A percentile compares a stretch with the other conserved stretches of the same genome.
These are phyloP conservation scores for Nomada flava DNA, from an alignment of 2,888 invertebrate species.

Conservation along the genomic window DNA sequence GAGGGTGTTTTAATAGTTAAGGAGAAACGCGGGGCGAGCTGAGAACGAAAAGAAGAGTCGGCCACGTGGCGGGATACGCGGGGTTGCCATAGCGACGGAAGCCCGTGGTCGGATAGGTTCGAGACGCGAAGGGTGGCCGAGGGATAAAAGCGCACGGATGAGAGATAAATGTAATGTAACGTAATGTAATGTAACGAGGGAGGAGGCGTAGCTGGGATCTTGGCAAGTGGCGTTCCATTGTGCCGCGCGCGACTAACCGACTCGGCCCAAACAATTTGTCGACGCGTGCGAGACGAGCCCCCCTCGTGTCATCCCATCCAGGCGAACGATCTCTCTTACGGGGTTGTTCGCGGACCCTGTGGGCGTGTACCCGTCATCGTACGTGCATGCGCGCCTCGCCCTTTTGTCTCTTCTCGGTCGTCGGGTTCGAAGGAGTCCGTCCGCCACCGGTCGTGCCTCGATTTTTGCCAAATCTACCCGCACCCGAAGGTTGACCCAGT, in stretches of 20 bases:
- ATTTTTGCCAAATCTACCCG: slow-evolving; percentile 30
- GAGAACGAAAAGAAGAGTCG: background rate
- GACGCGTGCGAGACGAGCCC: slow-evolving; percentile 68
- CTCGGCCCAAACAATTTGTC: slow-evolving; percentile 84
- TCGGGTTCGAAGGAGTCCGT: too few species aligned
- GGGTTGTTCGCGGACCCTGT: slow-evolving; percentile 64
- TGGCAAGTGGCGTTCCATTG: slow-evolving; percentile 82
- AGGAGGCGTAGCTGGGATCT: slow-evolving; percentile 74
- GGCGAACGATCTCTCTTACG: slow-evolving; percentile 53
- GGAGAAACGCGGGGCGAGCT: background rate
- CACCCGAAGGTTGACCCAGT: slow-evolving; percentile 58
- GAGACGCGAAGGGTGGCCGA: slow-evolving; percentile 38
- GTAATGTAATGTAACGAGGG: slow-evolving; percentile 84
- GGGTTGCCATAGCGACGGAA: slow-evolving; percentile 78
- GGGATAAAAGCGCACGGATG: slow-evolving; percentile 70
- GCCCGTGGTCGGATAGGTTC: slow-evolving; percentile 66
- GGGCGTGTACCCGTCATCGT: slow-evolving; percentile 65
- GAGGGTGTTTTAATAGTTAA: slow-evolving; percentile 56
- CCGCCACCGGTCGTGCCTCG: background rate
- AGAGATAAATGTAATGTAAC: slow-evolving; percentile 84
- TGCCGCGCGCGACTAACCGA: slow-evolving; percentile 80
- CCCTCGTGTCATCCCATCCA: slow-evolving; percentile 55
- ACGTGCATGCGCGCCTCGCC: slow-evolving; percentile 34
- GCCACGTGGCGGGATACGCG: slow-evolving; percentile 62
- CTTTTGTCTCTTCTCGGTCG: slow-evolving; percentile 36